Conservation (phyloP, 2,797 vertebrate species). For the Melopsittacus undulatus region DNA sequence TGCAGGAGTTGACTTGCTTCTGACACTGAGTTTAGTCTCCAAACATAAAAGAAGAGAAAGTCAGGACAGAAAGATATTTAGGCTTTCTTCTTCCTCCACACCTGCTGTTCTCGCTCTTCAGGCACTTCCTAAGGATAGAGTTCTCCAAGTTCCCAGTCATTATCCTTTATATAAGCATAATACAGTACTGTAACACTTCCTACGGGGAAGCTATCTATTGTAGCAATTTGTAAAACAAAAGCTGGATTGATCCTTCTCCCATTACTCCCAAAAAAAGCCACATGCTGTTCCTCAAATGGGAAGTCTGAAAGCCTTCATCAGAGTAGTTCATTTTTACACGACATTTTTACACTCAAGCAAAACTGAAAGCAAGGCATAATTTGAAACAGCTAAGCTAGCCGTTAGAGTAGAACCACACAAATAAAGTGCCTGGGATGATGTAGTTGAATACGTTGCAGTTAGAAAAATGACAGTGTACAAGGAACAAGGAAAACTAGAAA, state of each 20-base stretch:
- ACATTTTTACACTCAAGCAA: conserved; percentile 21
- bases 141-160: conserved; percentile 58
- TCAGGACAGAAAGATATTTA: conserved; percentile 7
- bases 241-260: conserved; percentile 51
- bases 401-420: conserved; percentile 35
- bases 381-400: conserved; percentile 14
- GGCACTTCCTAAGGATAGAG: conserved; percentile 39
- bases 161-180: conserved; percentile 58
- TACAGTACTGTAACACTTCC: conserved; percentile 36
- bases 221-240: conserved; percentile 64
- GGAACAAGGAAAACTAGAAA: neutral
- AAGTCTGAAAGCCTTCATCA: conserved; percentile 51
- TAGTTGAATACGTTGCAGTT: neutral
- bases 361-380: conserved; percentile 51
- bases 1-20: neutral
- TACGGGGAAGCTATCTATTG: conserved; percentile 41
- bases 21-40: neutral
- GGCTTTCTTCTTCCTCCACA: conserved; percentile 50
- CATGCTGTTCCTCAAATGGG: conserved; percentile 46
- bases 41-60: conserved; percentile 50
- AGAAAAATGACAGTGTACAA: conserved; percentile 33
- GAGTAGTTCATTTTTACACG: conserved; percentile 8
- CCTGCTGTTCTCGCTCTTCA: conserved; percentile 33
- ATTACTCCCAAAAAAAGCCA: neutral
- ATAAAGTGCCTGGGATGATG: conserved; percentile 46